Base-by-base conservation (phyloP, 2,888 invertebrate species). In the Anoplius nigerrimus region DNA sequence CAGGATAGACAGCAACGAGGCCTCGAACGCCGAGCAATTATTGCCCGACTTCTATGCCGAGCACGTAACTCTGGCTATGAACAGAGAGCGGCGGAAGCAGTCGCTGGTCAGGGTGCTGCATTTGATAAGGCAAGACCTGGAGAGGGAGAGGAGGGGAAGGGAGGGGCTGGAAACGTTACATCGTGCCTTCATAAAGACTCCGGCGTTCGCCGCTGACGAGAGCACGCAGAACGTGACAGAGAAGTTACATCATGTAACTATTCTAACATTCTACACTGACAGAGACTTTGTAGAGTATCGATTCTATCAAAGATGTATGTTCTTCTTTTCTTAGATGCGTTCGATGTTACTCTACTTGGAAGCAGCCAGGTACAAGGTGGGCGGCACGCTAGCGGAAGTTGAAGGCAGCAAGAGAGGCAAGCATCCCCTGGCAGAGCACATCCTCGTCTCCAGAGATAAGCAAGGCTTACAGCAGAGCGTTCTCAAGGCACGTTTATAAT, bases 31-130 rank as follows among this genome's bases (percentile, higher is more conserved):
- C 11, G 97, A 98, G 85, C 97, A 98, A 88, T 90, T 97, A 61
- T 90, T 98, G 72, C 96, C 98, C 0, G 97, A 98, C 89, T 97
- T 97, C 90, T 98, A 97, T 89, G 97, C 98, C 82, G 98, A 98
- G 87, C 98, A 98, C 89, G 94, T 95, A 75, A 96, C 96, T 1
- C 92, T 97, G 81, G 95, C 95, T 27, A 98, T 98, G 97, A 97
- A 98, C 88, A 91, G 93, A 62, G 97, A 97, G 84, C 90, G 98
- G 71, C 92, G 98, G 82, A 96, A 95, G 90, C 89, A 95, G 92
- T 94, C 96, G 2, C 89, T 98, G 68, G 91, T 96, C 63, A 95
- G 97, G 88, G 92, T 97, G 60, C 89, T 97, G 43, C 95, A 97
- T 82, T 90, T 97, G 84, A 94, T 97, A 64, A 93, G 95, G 78